phyloP scores from a whole-genome alignment of 64 coral and sea anemone genomes.

The Dendrophyllia cribrosa region DNA sequence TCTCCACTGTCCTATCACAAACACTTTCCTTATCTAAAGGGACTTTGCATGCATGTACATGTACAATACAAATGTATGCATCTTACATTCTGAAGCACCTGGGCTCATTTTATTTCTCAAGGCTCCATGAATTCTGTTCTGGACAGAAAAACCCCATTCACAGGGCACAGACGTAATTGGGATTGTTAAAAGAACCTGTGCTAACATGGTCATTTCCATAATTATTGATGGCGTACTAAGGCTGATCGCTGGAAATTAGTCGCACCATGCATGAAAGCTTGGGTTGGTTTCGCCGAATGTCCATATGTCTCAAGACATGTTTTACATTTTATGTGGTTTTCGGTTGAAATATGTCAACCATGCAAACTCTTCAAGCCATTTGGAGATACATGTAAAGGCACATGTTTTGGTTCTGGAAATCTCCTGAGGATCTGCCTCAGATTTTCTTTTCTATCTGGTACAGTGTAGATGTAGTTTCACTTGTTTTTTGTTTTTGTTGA shows the following conservation, averaged over 20 bases:
- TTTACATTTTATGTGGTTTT: conserved; percentile 11
- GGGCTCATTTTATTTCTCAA: conserved; percentile 41
- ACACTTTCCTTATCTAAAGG: conserved; percentile 61
- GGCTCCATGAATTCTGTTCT: conserved; percentile 45
- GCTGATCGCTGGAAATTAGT: background rate
- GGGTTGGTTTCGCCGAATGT: background rate
- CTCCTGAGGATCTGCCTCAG: background rate
- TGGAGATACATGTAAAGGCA: background rate
- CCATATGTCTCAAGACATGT: background rate
- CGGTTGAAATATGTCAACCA: background rate
- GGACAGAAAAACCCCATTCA: conserved; percentile 49
- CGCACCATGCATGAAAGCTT: background rate
- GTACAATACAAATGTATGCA: no score
- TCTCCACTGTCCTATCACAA: conserved; percentile 55
- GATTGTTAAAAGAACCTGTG: no score
- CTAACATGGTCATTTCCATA: background rate
- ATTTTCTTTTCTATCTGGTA: background rate
- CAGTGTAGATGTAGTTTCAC: background rate
- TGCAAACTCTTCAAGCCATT: conserved; percentile 6
- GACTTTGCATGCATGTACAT: conserved; percentile 65
- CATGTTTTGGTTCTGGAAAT: background rate
- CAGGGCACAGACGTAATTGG: no score
- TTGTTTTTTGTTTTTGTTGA: background rate
- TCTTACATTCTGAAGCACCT: conserved; percentile 51
- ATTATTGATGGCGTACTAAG: background rate